Conservation (phyloP, 2,113 vertebrate species). For the Circaetus gallicus region DNA sequence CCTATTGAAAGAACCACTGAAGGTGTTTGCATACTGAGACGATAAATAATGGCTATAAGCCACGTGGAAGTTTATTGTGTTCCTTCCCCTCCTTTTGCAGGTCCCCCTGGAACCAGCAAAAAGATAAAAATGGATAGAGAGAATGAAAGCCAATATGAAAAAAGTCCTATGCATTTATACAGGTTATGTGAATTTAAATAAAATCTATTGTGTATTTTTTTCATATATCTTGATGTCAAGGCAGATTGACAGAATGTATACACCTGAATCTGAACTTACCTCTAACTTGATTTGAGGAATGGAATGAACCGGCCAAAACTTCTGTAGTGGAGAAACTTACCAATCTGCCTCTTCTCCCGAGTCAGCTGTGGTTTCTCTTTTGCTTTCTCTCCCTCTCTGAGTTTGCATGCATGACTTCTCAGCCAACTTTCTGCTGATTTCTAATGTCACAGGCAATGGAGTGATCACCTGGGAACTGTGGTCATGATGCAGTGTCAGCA, state of each 20-base stretch:
- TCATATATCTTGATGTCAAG: neutral
- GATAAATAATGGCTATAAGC: neutral
- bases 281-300: neutral
- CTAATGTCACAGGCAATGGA: constrained; percentile 18
- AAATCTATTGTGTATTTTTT: neutral
- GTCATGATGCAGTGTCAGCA: constrained; percentile 37
- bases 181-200: neutral
- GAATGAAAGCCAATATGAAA: neutral
- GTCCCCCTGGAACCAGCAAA: neutral
- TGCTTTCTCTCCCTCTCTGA: neutral
- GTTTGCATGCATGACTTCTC: constrained; percentile 22
- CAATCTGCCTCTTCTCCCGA: neutral
- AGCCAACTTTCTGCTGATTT: constrained; percentile 42
- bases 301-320: neutral
- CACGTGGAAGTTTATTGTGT: neutral
- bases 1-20: neutral
- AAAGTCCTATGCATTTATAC: neutral
- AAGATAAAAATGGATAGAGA: neutral
- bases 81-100: neutral
- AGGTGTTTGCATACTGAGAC: neutral
- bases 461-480: constrained; percentile 48
- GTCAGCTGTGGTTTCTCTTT: neutral
- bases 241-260: neutral
- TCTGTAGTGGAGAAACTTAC: neutral
- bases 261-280: neutral